Percentiles rank a stretch among this genome's conserved stretches.
Conservation (phyloP, 1,140 invertebrate species). For the Nylanderia fulva region DNA sequence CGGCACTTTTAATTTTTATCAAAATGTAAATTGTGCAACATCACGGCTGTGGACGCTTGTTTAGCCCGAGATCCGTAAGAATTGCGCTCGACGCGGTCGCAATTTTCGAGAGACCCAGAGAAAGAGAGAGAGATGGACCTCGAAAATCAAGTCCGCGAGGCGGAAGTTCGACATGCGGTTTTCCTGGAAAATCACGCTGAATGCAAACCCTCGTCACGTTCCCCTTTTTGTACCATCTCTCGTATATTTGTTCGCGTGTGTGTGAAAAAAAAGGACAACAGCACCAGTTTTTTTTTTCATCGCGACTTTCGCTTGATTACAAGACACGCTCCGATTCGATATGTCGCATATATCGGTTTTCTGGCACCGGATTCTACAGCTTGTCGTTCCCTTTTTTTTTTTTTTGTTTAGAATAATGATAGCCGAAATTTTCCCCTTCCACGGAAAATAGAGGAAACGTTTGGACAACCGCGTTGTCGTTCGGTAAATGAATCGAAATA, state of each 20-base stretch:
- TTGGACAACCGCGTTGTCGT: background rate
- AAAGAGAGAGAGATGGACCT: too few species aligned
- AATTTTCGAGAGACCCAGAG: background rate
- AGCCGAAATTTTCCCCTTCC: background rate
- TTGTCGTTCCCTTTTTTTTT: background rate
- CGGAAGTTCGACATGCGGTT: slow-evolving; percentile 25
- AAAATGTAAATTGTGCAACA: slow-evolving; percentile 25
- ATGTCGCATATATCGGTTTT: slow-evolving; percentile 25
- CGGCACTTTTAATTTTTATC: slow-evolving; percentile 40
- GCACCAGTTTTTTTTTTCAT: slow-evolving; percentile 18
- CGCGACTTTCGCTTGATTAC: slow-evolving; percentile 44
- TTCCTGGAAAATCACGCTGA: slow-evolving; percentile 26
- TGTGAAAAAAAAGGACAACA: background rate
- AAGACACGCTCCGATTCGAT: slow-evolving; percentile 28
- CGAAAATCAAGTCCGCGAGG: slow-evolving; percentile 1
- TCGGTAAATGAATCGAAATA: background rate
- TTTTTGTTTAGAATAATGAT: background rate
- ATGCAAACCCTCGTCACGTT: background rate
- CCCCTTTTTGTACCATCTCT: background rate
- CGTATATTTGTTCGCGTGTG: background rate
- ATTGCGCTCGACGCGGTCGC: background rate
- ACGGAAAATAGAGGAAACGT: background rate
- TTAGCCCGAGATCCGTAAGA: background rate
- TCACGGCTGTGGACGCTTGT: background rate
- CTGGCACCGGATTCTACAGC: slow-evolving; percentile 7